Percentiles rank a stretch among this genome's conserved stretches.
Evolutionary conservation across 2,113 vertebrate genomes (phyloP).

Genomic region (Paracanthobrama guichenoti): DNA sequence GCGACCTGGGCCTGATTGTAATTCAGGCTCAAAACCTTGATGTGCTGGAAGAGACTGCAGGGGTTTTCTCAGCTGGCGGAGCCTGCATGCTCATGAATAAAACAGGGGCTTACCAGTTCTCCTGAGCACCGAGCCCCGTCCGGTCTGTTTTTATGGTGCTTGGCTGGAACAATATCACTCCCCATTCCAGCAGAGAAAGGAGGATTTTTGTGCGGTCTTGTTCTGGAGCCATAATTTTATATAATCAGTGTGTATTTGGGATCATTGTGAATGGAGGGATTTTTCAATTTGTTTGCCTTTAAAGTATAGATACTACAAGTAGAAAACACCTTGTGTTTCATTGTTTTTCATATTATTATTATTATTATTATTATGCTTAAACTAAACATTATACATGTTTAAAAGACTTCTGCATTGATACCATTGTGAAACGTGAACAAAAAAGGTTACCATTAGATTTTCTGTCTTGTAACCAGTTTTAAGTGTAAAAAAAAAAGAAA

Average conservation of each 20-base stretch:
- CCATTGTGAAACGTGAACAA: neutral
- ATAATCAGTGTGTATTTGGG: constrained; percentile 69
- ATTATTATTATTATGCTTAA: neutral
- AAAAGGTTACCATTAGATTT: constrained; percentile 15
- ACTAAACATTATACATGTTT: neutral
- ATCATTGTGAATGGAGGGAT: constrained; percentile 61
- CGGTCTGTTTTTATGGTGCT: constrained; percentile 79
- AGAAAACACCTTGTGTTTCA: neutral
- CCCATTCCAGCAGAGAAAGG: constrained; percentile 67
- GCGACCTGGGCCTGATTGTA: constrained; percentile 63
- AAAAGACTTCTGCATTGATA: neutral
- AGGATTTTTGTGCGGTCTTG: constrained; percentile 65
- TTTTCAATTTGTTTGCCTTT: constrained; percentile 63
- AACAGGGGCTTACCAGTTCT: constrained; percentile 79
- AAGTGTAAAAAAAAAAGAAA: neutral
- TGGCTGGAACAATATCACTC: constrained; percentile 74
- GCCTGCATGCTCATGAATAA: constrained; percentile 82
- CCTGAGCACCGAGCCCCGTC: constrained; percentile 70
- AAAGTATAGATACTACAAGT: constrained; percentile 64
- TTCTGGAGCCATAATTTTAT: constrained; percentile 71
- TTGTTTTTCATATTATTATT: neutral
- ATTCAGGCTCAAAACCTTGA: constrained; percentile 71
- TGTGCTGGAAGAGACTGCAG: constrained; percentile 74
- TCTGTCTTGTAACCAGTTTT: neutral
- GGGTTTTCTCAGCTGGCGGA: constrained; percentile 78